Evolutionary conservation across 2,888 invertebrate genomes (phyloP).

Genomic region (Mesorhabditis belari): DNA sequence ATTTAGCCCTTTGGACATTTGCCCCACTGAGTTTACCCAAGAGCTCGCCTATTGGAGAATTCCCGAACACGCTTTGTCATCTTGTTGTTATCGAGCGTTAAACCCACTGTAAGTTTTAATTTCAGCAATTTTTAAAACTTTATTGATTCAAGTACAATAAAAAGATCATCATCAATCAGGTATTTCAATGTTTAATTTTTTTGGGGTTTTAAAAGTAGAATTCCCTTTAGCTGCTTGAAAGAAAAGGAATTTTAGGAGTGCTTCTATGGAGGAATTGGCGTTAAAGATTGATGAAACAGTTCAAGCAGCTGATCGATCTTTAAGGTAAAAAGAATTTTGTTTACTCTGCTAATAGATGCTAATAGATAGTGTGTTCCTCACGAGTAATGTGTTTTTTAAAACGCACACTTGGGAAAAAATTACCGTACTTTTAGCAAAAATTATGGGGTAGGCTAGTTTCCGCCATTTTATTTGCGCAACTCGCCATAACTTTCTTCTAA

Average conservation of each 20-base stretch:
- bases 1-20: constrained; percentile 37
- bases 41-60: constrained; percentile 46
- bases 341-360: too few species aligned
- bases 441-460: too few species aligned
- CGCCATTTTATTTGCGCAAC: too few species aligned
- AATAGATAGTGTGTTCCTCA: too few species aligned
- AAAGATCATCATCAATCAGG: neutral
- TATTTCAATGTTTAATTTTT: neutral
- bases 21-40: constrained; percentile 28
- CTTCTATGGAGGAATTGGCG: constrained; percentile 40
- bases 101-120: constrained; percentile 31
- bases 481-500: too few species aligned
- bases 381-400: too few species aligned
- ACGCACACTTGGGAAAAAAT: too few species aligned
- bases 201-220: neutral
- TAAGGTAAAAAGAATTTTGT: too few species aligned
- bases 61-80: constrained; percentile 35
- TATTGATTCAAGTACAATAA: neutral
- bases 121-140: neutral
- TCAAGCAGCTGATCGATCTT: constrained; percentile 26
- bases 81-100: constrained; percentile 39
- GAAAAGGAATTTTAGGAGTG: constrained; percentile 28
- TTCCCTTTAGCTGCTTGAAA: neutral
- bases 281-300: constrained; percentile 30
- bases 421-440: too few species aligned